phyloP scores from a whole-genome alignment of 1,140 invertebrate genomes.

The Laupala kohalensis region DNA sequence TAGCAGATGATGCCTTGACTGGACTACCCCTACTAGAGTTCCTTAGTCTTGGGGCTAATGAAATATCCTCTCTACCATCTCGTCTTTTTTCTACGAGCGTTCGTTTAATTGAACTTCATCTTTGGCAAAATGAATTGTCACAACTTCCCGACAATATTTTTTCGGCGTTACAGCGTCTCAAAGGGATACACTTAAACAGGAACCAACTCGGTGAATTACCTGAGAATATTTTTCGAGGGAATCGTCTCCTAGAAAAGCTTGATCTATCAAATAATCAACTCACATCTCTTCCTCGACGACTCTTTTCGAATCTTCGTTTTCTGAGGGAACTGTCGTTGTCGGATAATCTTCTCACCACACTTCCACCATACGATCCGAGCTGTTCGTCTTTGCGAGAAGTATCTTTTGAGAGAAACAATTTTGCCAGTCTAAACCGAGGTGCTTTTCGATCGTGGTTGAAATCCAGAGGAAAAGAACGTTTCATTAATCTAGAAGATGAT shows the following conservation, averaged over 20 bases:
- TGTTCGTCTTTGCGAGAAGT: not conserved
- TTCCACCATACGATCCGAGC: not conserved
- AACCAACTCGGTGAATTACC: slow-evolving; percentile 24
- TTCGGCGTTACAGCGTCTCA: slow-evolving; percentile 16
- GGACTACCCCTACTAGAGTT: not conserved
- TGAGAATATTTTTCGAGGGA: slow-evolving; percentile 19
- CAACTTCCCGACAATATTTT: slow-evolving; percentile 16
- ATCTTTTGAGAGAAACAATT: not conserved
- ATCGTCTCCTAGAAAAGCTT: slow-evolving; percentile 20
- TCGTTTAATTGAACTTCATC: slow-evolving; percentile 17
- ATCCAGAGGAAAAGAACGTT: not conserved
- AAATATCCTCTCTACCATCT: not conserved
- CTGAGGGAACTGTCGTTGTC: not conserved
- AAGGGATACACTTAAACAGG: slow-evolving; percentile 21
- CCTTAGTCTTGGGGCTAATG: not conserved
- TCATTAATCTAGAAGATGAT: not conserved
- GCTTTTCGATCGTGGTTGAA: not conserved
- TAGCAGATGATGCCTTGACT: not conserved
- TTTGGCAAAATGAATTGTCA: slow-evolving; percentile 24
- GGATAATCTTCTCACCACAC: not conserved
- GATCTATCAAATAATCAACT: slow-evolving; percentile 27
- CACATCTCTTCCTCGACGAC: slow-evolving; percentile 17
- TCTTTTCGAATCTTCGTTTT: not conserved
- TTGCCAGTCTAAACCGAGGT: not conserved
- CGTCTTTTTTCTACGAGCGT: not conserved